A percentile compares a stretch with the other conserved stretches of the same genome.
Conservation (phyloP, 2,888 invertebrate species). For the Erebia epiphron region DNA sequence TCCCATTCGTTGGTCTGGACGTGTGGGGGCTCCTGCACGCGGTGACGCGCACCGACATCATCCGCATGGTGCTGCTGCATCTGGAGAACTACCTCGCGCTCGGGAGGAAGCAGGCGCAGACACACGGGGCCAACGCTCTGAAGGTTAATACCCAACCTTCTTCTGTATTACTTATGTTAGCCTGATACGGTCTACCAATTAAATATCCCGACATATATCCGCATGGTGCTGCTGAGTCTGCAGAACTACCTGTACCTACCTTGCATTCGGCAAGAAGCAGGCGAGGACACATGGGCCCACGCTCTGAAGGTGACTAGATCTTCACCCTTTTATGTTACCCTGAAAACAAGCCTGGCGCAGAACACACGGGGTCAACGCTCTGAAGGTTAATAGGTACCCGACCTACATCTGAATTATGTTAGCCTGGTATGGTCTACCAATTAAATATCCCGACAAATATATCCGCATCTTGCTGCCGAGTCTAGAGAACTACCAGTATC, state of each 20-base stretch:
- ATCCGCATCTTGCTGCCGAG: constrained; percentile 86
- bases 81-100: constrained; percentile 86
- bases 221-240: constrained; percentile 85
- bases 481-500: constrained; percentile 77
- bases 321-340: no score
- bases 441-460: constrained; percentile 80
- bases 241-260: constrained; percentile 87
- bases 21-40: constrained; percentile 91
- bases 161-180: background rate
- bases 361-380: constrained; percentile 85
- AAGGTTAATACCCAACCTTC: constrained; percentile 54
- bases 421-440: background rate
- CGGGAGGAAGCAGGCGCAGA: constrained; percentile 83
- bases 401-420: background rate
- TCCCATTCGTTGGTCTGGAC: constrained; percentile 92
- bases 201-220: constrained; percentile 87
- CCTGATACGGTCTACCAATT: background rate
- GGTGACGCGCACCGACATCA: constrained; percentile 87
- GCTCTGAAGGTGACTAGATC: constrained; percentile 84
- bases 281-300: constrained; percentile 81
- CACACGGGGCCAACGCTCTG: constrained; percentile 84
- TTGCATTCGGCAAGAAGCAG: constrained; percentile 84
- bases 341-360: no score
- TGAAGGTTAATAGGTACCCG: constrained; percentile 65
- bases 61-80: constrained; percentile 85